phyloP scores from a whole-genome alignment of 2,797 vertebrate species.

The Pteronotus mesoamericanus region DNA sequence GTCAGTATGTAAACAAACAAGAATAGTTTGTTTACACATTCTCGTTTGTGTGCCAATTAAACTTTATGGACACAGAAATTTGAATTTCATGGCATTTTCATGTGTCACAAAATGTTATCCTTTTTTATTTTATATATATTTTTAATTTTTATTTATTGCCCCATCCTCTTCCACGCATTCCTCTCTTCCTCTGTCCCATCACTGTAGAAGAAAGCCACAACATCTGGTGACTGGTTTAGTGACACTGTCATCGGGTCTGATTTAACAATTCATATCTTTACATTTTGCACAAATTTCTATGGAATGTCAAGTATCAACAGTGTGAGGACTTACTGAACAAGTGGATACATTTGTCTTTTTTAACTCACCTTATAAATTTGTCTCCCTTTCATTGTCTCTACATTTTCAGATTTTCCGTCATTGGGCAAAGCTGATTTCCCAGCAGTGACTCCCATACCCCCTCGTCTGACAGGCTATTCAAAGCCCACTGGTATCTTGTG shows the following conservation, averaged over 20 bases:
- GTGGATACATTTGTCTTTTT: background rate
- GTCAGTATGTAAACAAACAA: background rate
- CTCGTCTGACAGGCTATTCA: background rate
- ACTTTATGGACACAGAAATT: background rate
- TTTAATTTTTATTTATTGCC: background rate
- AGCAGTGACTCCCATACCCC: background rate
- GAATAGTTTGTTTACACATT: too few relatives aligned
- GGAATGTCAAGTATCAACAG: background rate
- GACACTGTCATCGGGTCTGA: background rate
- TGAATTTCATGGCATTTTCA: background rate
- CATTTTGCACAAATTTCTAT: background rate
- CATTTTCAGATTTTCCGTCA: constrained; percentile 60
- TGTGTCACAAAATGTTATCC: background rate
- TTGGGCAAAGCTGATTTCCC: constrained; percentile 3
- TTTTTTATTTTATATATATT: background rate
- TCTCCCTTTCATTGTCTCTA: constrained; percentile 37
- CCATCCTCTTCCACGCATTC: background rate
- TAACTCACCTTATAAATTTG: background rate
- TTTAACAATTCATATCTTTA: constrained; percentile 6
- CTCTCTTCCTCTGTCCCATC: background rate
- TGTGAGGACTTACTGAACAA: background rate
- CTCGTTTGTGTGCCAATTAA: background rate
- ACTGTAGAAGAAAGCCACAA: background rate
- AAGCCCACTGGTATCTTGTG: background rate
- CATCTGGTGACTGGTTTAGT: background rate